Percentiles rank a stretch among this genome's conserved stretches.
Evolutionary conservation across 1,140 invertebrate genomes (phyloP).

Genomic region (Magallana gigas): DNA sequence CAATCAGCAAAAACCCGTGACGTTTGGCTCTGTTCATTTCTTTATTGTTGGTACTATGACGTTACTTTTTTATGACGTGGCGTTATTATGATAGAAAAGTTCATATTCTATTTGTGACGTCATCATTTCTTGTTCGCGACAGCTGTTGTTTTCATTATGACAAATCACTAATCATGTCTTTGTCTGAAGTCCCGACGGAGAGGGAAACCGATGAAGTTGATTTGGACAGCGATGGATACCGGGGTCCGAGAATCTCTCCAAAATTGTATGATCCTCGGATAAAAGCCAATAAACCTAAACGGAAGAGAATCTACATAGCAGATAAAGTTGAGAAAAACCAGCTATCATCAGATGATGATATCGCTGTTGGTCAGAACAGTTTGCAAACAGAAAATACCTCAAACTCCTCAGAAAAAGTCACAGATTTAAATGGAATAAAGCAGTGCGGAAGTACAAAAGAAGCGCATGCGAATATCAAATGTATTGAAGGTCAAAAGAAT

Average conservation of each 20-base stretch:
- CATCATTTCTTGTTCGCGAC: neutral
- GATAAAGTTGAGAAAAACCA: neutral
- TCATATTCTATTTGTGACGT: slow-evolving; percentile 1
- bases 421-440: neutral
- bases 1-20: neutral
- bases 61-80: neutral
- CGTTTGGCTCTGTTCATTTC: neutral
- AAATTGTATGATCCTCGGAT: too few species aligned
- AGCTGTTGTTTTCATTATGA: neutral
- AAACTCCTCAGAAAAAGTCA: neutral
- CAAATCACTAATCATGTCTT: neutral
- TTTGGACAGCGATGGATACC: neutral
- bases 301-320: neutral
- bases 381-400: neutral
- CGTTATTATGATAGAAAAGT: too few species aligned
- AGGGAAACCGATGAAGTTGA: neutral
- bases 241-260: neutral
- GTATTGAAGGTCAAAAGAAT: neutral
- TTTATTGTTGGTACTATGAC: neutral
- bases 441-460: neutral
- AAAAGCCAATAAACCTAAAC: neutral
- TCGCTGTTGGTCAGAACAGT: too few species aligned
- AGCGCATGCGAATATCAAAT: neutral
- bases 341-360: neutral
- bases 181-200: neutral